phyloP scores from a whole-genome alignment of 2,113 vertebrate species.

The Sitta europaea region DNA sequence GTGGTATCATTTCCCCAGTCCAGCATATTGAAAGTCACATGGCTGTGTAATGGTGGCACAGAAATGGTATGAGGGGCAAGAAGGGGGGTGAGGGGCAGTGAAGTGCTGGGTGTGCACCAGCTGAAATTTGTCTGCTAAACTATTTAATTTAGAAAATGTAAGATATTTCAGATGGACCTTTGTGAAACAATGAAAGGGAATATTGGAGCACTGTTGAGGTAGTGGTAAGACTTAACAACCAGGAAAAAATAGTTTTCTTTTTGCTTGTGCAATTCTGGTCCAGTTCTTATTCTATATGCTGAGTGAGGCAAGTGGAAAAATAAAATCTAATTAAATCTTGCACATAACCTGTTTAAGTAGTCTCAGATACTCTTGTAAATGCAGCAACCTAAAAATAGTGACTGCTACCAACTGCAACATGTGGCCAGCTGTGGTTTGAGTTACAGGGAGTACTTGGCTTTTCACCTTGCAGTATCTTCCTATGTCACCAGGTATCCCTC shows the following conservation, averaged over 20 bases:
- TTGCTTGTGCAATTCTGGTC: neutral
- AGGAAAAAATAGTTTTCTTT: neutral
- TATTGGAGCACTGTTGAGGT: neutral
- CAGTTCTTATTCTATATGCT: neutral
- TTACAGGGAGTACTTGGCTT: accelerated
- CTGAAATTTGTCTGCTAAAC: neutral
- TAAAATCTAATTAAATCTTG: neutral
- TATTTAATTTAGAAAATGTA: neutral
- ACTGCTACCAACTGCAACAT: neutral
- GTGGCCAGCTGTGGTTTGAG: neutral
- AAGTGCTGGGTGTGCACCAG: neutral
- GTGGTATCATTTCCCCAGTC: neutral
- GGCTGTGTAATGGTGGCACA: neutral
- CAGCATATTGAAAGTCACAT: neutral
- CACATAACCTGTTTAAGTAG: neutral
- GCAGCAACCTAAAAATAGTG: neutral
- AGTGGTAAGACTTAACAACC: neutral
- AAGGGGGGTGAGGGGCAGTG: neutral
- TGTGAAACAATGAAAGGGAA: neutral
- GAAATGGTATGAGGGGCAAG: neutral
- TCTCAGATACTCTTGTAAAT: neutral
- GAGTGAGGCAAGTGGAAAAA: neutral
- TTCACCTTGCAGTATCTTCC: neutral
- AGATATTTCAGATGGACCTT: neutral
- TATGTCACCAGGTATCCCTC: neutral